phyloP scores from a whole-genome alignment of 2,113 vertebrate species.

The Reinhardtius hippoglossoides region DNA sequence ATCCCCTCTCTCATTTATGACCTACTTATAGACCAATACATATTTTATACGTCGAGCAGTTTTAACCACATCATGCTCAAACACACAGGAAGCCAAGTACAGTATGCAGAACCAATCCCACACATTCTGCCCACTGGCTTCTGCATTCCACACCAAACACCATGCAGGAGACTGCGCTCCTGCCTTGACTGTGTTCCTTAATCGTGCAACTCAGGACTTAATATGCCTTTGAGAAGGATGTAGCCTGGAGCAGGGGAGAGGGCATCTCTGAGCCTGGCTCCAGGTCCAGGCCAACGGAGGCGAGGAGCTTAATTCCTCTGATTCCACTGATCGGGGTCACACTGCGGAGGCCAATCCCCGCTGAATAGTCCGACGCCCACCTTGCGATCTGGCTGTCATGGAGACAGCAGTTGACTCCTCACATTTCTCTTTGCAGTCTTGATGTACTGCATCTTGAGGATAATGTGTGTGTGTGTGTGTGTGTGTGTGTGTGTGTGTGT shows the following conservation, averaged over 20 bases:
- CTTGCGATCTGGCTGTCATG: conserved; percentile 61
- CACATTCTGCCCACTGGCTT: conserved; percentile 61
- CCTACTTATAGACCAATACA: conserved; percentile 56
- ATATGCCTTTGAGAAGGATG: conserved; percentile 43
- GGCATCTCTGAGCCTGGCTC: conserved; percentile 21
- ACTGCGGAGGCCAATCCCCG: conserved; percentile 47
- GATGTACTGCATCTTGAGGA: conserved; percentile 26
- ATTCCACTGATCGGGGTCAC: conserved; percentile 60
- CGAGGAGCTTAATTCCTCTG: conserved; percentile 30
- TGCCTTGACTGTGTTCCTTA: conserved; percentile 35
- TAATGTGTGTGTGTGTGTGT: background rate
- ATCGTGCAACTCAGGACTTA: conserved; percentile 36
- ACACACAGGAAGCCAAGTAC: conserved; percentile 40
- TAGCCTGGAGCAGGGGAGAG: conserved; percentile 30
- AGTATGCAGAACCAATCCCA: conserved; percentile 65
- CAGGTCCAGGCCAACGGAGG: conserved; percentile 38
- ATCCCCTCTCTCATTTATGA: conserved; percentile 35
- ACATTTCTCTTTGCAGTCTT: conserved; percentile 40
- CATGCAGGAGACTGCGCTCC: conserved; percentile 39
- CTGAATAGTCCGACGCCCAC: conserved; percentile 56
- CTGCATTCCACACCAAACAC: conserved; percentile 37
- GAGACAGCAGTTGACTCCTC: conserved; percentile 57
- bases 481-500: conserved; percentile 10
- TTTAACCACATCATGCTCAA: conserved; percentile 35
- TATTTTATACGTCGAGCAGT: conserved; percentile 54